phyloP scores from a whole-genome alignment of 1,140 invertebrate genomes.

The Trichonephila clavata region DNA sequence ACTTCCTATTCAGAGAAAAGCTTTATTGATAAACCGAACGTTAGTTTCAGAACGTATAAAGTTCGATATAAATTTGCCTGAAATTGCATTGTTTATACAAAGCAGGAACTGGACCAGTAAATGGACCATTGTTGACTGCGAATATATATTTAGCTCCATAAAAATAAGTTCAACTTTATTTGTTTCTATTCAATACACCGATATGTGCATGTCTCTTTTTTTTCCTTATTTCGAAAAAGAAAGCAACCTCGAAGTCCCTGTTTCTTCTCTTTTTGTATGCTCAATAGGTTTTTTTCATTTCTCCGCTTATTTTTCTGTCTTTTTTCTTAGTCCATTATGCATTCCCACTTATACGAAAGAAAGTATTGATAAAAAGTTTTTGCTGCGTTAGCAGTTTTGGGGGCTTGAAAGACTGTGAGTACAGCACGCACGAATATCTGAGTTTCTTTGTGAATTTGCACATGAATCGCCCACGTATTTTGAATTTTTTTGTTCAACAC shows the following conservation, averaged over 20 bases:
- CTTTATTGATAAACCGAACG: too few relatives aligned
- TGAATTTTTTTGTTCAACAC: neutral
- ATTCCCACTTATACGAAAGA: slow-evolving; percentile 61
- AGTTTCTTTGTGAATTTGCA: slow-evolving; percentile 70
- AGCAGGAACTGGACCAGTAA: neutral
- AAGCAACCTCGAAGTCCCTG: neutral
- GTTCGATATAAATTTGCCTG: neutral
- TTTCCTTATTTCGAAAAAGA: slow-evolving; percentile 52
- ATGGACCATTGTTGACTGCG: neutral
- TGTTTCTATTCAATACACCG: slow-evolving; percentile 60
- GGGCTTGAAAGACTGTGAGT: slow-evolving; percentile 37
- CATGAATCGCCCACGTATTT: slow-evolving; percentile 18
- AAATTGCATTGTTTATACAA: neutral
- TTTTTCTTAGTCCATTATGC: slow-evolving; percentile 71
- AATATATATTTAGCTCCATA: slow-evolving; percentile 12
- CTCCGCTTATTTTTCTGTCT: slow-evolving; percentile 16
- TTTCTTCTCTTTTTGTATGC: slow-evolving; percentile 24
- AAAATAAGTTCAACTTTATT: slow-evolving; percentile 19
- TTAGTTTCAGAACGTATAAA: neutral
- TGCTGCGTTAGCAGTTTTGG: slow-evolving; percentile 65
- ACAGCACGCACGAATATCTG: slow-evolving; percentile 60
- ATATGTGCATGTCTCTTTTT: slow-evolving; percentile 14
- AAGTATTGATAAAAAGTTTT: slow-evolving; percentile 76
- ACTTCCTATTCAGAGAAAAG: too few relatives aligned
- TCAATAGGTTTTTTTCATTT: slow-evolving; percentile 15